These are phyloP conservation scores for Leptura quadrifasciata DNA, from an alignment of 2,888 invertebrate species.

Conservation along the genomic window DNA sequence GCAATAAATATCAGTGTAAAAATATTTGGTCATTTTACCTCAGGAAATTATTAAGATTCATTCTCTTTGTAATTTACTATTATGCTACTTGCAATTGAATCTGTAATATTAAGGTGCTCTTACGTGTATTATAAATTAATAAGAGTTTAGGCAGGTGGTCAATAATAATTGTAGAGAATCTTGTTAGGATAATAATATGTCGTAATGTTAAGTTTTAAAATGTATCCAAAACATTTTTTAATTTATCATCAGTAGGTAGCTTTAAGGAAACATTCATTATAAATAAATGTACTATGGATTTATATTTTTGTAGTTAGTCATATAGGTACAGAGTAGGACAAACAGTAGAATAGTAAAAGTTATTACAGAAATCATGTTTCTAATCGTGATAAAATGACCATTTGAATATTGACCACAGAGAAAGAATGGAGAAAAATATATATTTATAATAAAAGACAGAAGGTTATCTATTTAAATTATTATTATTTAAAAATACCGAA, in stretches of 20 bases:
- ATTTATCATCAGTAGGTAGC: constrained; percentile 13
- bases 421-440: no score
- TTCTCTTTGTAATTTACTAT: neutral
- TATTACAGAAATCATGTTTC: neutral
- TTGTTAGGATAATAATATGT: constrained; percentile 26
- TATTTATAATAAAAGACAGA: no score
- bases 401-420: neutral
- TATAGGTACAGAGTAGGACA: neutral
- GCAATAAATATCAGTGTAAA: neutral
- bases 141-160: constrained; percentile 29
- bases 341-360: neutral
- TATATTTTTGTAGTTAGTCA: constrained; percentile 8
- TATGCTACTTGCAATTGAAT: neutral
- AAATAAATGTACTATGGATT: neutral
- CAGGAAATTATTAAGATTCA: constrained; percentile 11
- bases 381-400: neutral
- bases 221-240: constrained; percentile 26
- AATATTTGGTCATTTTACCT: constrained; percentile 9
- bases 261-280: neutral
- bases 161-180: constrained; percentile 21
- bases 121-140: constrained; percentile 21
- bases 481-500: no score
- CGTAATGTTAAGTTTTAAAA: constrained; percentile 23
- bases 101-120: constrained; percentile 34
- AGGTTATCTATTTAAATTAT: no score